These are phyloP conservation scores for Phortica magna DNA, from an alignment of 2,888 invertebrate genomes.

Conservation along the genomic window DNA sequence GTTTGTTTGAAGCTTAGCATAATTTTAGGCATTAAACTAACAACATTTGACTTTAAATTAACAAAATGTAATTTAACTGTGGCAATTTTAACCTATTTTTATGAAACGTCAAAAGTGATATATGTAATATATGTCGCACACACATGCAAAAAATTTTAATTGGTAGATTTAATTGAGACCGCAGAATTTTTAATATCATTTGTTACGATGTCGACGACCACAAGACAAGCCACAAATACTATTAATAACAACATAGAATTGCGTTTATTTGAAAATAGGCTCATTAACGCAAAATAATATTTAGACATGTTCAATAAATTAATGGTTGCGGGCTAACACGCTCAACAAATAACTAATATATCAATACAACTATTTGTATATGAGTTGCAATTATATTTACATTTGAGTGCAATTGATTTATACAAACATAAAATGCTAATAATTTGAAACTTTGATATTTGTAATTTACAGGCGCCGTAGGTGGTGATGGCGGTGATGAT, in stretches of 20 bases:
- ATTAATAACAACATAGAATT: constrained; percentile 23
- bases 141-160: constrained; percentile 12
- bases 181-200: constrained; percentile 19
- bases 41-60: too few relatives aligned
- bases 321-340: background rate
- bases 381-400: background rate
- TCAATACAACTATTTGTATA: background rate
- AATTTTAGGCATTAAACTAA: constrained; percentile 7
- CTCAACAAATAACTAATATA: constrained; percentile 1
- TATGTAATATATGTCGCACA: background rate
- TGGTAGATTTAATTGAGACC: constrained; percentile 23
- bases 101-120: too few relatives aligned
- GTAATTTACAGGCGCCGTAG: constrained; percentile 86
- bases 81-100: too few relatives aligned
- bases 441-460: constrained; percentile 17
- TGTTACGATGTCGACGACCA: background rate
- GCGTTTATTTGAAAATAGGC: constrained; percentile 4
- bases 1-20: background rate
- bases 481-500: constrained; percentile 93
- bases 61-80: too few relatives aligned
- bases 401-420: background rate
- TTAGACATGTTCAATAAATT: constrained; percentile 9
- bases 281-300: constrained; percentile 21
- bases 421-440: background rate
- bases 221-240: constrained; percentile 16